A percentile compares a stretch with the other conserved stretches of the same genome.
phyloP scores from a whole-genome alignment of 2,113 vertebrate genomes.

The Myxocyprinus asiaticus region DNA sequence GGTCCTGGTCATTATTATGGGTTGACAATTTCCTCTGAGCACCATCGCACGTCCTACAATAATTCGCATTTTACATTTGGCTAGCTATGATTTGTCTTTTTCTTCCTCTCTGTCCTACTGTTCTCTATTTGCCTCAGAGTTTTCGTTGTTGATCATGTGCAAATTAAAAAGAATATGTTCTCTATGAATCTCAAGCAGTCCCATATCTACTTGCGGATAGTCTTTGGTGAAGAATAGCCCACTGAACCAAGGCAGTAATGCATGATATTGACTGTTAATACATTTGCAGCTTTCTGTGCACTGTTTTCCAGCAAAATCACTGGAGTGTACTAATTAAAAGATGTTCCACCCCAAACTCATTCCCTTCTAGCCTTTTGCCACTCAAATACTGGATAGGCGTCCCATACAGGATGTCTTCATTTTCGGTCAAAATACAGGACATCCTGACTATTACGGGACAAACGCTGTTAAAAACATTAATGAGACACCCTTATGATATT shows the following conservation, averaged over 20 bases:
- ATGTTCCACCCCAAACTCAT: too few species aligned
- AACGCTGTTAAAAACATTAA: too few species aligned
- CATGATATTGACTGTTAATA: neutral
- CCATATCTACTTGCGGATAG: neutral
- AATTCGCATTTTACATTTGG: slow-evolving; percentile 27
- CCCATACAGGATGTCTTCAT: too few species aligned
- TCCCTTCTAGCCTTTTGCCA: too few species aligned
- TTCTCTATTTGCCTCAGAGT: neutral
- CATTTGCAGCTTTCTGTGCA: too few species aligned
- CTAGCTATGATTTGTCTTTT: slow-evolving; percentile 5
- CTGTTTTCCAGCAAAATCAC: too few species aligned
- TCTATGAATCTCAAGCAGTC: slow-evolving; percentile 9
- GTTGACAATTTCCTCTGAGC: slow-evolving; percentile 6
- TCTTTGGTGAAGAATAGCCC: neutral
- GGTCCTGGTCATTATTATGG: slow-evolving; percentile 29
- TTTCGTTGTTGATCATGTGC: slow-evolving; percentile 8
- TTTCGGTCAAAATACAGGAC: too few species aligned
- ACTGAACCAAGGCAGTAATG: neutral
- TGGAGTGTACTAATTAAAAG: too few species aligned
- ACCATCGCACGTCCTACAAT: neutral
- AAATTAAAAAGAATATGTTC: neutral
- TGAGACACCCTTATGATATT: too few species aligned
- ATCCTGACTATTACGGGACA: too few species aligned
- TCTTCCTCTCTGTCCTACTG: neutral
- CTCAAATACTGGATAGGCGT: too few species aligned